Evolutionary conservation across 2,888 invertebrate species (phyloP).

Genomic region (Epirrhoe tristata): DNA sequence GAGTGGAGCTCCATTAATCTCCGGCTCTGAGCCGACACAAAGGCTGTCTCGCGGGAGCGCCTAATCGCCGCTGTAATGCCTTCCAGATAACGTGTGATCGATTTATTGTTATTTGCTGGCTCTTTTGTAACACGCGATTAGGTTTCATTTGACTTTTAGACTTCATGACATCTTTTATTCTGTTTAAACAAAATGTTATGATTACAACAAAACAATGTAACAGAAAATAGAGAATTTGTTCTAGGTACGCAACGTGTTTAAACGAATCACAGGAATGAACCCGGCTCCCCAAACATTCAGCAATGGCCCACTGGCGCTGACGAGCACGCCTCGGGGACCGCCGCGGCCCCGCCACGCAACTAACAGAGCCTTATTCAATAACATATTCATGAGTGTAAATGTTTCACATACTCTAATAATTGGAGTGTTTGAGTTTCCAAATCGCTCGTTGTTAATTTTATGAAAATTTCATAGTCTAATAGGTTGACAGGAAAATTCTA

Average conservation of each 20-base stretch:
- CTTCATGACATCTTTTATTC: background rate
- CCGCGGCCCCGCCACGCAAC: background rate
- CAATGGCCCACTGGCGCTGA: background rate
- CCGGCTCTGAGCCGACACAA: slow-evolving; percentile 2
- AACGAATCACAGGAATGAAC: slow-evolving; percentile 6
- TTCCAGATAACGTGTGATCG: slow-evolving; percentile 22
- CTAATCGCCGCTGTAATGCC: slow-evolving; percentile 18
- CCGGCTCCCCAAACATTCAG: background rate
- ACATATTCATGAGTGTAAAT: too few species aligned
- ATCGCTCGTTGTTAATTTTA: too few species aligned
- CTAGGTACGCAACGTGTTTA: background rate
- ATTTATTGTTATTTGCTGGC: slow-evolving; percentile 15
- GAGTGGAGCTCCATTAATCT: slow-evolving; percentile 12
- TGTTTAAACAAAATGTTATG: background rate
- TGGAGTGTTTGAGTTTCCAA: too few species aligned
- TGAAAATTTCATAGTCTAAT: too few species aligned
- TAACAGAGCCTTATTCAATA: too few species aligned
- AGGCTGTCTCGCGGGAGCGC: slow-evolving; percentile 14
- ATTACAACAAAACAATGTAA: background rate
- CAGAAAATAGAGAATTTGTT: background rate
- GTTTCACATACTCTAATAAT: too few species aligned
- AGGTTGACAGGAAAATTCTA: too few species aligned
- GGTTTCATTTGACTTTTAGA: background rate
- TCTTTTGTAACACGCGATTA: background rate
- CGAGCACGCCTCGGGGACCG: slow-evolving; percentile 5